Conservation (phyloP, 2,888 invertebrate species). For the Oxycera nigricornis region DNA sequence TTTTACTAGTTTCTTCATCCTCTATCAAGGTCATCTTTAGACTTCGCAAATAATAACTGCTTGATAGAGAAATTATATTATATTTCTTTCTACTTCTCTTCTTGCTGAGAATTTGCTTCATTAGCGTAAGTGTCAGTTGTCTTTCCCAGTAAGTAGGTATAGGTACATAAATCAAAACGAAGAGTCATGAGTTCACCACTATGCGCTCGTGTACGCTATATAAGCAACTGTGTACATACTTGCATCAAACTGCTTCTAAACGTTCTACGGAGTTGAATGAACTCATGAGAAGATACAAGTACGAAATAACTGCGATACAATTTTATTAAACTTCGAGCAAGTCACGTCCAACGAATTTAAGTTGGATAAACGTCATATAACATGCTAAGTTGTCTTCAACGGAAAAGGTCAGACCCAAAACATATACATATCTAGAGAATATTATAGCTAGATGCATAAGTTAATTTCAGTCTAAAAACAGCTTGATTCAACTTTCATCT, state of each 20-base stretch:
- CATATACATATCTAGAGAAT: too few species aligned
- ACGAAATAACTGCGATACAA: not conserved
- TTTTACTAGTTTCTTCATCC: too few species aligned
- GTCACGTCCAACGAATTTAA: not conserved
- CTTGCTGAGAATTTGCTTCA: not conserved
- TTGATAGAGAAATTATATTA: too few species aligned
- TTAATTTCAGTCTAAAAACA: too few species aligned
- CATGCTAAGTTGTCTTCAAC: not conserved
- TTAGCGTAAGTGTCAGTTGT: not conserved
- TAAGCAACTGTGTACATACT: not conserved
- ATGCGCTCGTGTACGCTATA: not conserved
- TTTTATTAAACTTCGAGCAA: not conserved
- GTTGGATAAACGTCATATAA: not conserved
- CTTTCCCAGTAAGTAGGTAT: too few species aligned
- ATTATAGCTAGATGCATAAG: too few species aligned
- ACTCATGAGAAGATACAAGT: not conserved
- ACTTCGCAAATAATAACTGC: too few species aligned
- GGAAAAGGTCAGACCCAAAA: not conserved
- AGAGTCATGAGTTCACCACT: not conserved
- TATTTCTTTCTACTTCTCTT: not conserved
- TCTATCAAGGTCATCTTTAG: too few species aligned
- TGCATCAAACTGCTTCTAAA: not conserved
- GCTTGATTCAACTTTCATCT: too few species aligned
- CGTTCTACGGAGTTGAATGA: not conserved
- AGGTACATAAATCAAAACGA: not conserved